Evolutionary conservation across 2,113 vertebrate genomes (phyloP).

Genomic region (Corythornis madagascariensis): DNA sequence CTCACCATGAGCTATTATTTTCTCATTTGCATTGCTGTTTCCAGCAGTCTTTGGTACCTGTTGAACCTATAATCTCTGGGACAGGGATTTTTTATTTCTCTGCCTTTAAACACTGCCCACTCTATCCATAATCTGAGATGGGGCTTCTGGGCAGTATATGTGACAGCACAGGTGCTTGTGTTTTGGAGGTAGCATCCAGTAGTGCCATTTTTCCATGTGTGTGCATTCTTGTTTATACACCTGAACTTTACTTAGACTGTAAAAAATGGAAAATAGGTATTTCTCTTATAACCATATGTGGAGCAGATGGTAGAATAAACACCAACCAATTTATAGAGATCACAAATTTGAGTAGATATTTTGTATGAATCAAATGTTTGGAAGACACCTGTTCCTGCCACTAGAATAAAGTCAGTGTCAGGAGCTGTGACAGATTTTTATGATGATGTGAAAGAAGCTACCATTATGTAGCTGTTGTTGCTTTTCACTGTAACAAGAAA

Average conservation of each 20-base stretch:
- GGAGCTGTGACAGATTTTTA: not conserved
- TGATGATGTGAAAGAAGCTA: not conserved
- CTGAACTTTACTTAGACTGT: not conserved
- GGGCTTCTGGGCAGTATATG: not conserved
- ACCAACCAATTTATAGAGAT: not conserved
- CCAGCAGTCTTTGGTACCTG: not conserved
- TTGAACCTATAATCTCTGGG: not conserved
- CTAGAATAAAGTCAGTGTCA: not conserved
- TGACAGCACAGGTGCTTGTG: not conserved
- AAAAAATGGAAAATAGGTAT: not conserved
- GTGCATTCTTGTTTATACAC: not conserved
- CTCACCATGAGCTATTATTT: not conserved
- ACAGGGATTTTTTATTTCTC: not conserved
- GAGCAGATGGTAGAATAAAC: slow-evolving; percentile 31
- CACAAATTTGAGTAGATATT: not conserved
- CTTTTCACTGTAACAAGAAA: not conserved
- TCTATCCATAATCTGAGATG: not conserved
- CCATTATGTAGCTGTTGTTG: not conserved
- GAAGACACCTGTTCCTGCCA: slow-evolving; percentile 10
- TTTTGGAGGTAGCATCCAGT: not conserved
- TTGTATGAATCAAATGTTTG: not conserved
- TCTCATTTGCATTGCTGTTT: not conserved
- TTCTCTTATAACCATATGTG: not conserved
- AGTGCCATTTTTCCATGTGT: not conserved
- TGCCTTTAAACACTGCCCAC: not conserved